Percentiles rank a stretch among this genome's conserved stretches.
phyloP scores from a whole-genome alignment of 2,888 invertebrate genomes.

The Linyphia triangularis region DNA sequence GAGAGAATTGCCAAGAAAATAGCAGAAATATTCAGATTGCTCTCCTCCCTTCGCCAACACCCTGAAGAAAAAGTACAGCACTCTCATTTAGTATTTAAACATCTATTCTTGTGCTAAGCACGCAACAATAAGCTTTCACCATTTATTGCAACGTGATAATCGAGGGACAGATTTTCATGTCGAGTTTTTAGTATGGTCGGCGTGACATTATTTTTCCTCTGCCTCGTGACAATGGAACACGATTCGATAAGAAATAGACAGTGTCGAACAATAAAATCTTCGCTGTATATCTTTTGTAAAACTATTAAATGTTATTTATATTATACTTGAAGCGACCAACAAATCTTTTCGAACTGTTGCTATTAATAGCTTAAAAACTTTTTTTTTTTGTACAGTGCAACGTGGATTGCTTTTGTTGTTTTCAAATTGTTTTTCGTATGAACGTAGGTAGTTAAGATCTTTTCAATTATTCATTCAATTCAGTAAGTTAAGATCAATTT shows the following conservation, averaged over 20 bases:
- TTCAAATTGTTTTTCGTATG: no score
- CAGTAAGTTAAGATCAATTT: no score
- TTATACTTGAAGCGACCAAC: neutral
- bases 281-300: neutral
- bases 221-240: constrained; percentile 23
- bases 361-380: no score
- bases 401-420: no score
- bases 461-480: no score
- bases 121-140: constrained; percentile 8
- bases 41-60: no score
- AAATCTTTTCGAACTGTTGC: constrained; percentile 5
- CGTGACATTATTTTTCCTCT: neutral
- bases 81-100: no score
- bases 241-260: neutral
- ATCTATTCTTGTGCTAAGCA: neutral
- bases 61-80: no score
- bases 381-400: no score
- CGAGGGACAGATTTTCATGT: neutral
- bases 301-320: neutral
- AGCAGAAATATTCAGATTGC: no score
- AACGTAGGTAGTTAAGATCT: no score
- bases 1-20: no score
- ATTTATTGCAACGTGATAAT: constrained; percentile 11
- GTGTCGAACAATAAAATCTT: neutral
- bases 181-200: neutral